Percentiles rank a stretch among this genome's conserved stretches.
phyloP scores from a whole-genome alignment of 2,888 invertebrate species.

The Abrostola tripartita region DNA sequence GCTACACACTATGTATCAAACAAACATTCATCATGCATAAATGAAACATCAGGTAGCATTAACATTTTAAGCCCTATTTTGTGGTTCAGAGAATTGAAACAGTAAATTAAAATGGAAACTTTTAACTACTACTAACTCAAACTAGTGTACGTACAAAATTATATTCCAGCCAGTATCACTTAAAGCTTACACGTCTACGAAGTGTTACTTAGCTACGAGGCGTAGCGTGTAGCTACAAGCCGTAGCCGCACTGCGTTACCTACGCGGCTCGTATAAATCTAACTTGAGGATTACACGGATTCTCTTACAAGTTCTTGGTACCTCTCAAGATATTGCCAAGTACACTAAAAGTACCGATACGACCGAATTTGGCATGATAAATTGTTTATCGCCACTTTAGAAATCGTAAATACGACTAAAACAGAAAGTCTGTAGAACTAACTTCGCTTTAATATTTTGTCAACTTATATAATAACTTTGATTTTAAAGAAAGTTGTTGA shows the following conservation, averaged over 20 bases:
- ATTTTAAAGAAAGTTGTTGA: background rate
- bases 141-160: constrained; percentile 59
- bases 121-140: constrained; percentile 32
- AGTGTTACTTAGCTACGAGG: constrained; percentile 61
- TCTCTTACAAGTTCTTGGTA: constrained; percentile 78
- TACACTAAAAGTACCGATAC: constrained; percentile 71
- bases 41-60: constrained; percentile 26
- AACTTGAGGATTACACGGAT: constrained; percentile 76
- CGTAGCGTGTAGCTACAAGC: constrained; percentile 63
- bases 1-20: constrained; percentile 6
- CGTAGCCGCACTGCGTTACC: constrained; percentile 79
- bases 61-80: constrained; percentile 20
- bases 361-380: constrained; percentile 66
- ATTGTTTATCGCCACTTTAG: constrained; percentile 61
- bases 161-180: constrained; percentile 66
- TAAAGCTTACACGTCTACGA: constrained; percentile 69
- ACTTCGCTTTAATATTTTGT: constrained; percentile 5
- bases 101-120: constrained; percentile 42
- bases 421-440: constrained; percentile 15
- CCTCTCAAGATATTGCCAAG: constrained; percentile 73
- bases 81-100: constrained; percentile 30
- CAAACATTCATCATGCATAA: constrained; percentile 13
- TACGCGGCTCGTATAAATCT: constrained; percentile 80
- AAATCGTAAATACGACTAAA: constrained; percentile 53
- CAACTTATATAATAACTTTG: background rate